Evolutionary conservation across 2,888 invertebrate genomes (phyloP), one percentile per base, ranked within the genome.

Genomic region (Dinocampus coccinellae): DNA sequence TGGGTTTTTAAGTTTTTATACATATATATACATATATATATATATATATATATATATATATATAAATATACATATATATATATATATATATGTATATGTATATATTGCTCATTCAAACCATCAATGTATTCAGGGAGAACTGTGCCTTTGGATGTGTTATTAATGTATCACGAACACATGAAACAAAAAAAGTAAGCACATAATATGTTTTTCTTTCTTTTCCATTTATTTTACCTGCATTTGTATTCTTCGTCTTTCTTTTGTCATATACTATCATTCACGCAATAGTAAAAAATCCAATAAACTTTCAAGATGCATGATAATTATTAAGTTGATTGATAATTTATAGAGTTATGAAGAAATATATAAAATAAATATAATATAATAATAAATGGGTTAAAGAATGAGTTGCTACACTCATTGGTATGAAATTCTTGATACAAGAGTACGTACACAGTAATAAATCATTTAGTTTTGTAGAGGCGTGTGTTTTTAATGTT

Each of bases 121-220:
- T 57, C 22, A 57, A 66, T 36, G 39, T 11, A 57, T 36, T 55
- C 66, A 66, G 57, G 66, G 57, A 66, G 36, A 66, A 66, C 55
- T 66, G 66, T 66, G 66, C 66, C 66, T 66, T 66, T 57, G 55
- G 39, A 66, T 57, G 34, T 39, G n/a, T 39, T 24, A 57, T 55
- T 57, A 57, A 57, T 13, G 20, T 22, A 26, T 55, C 13, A 24
- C 11, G 13, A 16, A n/a, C 58, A 57, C 16, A 29, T 3, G 39
- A 29, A 57, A 26, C 57, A 26, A 34, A 36, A 39, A 66, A 66
- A 39, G 66, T 66, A 57, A 66, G 66, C 1, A 36, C 16, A 29
- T 9, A 63, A 47, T 13, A 20, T n/a, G 33, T 33, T 16, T 33
- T 53, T 36, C 24, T 39, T 42, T 39, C 22, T 24, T 62, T 26